Evolutionary conservation across 2,888 invertebrate genomes (phyloP).

Genomic region (Phortica magna): DNA sequence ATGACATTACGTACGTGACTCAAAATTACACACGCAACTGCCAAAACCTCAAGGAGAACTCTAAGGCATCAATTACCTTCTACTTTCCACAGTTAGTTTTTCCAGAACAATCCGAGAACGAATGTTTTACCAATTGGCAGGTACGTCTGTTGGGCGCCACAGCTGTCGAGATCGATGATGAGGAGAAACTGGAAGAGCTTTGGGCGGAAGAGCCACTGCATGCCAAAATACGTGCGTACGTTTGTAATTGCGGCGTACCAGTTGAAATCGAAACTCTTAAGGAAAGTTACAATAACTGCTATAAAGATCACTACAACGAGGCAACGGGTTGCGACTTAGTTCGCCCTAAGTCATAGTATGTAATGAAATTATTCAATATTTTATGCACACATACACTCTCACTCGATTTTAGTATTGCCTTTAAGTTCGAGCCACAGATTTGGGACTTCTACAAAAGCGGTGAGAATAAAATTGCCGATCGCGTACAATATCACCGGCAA

Average conservation of each 20-base stretch:
- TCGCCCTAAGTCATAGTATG: conserved; percentile 69
- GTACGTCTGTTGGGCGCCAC: conserved; percentile 70
- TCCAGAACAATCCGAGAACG: conserved; percentile 8
- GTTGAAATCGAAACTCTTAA: conserved; percentile 57
- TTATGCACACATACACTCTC: neutral
- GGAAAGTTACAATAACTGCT: conserved; percentile 59
- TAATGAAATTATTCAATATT: conserved; percentile 13
- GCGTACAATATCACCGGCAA: conserved; percentile 67
- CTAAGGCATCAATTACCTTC: conserved; percentile 65
- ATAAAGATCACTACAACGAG: neutral
- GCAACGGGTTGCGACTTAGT: conserved; percentile 51
- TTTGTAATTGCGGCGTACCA: conserved; percentile 71
- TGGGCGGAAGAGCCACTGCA: conserved; percentile 69
- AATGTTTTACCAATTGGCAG: conserved; percentile 59
- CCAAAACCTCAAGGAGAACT: conserved; percentile 64
- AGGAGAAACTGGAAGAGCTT: conserved; percentile 53
- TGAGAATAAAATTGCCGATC: conserved; percentile 68
- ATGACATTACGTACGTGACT: conserved; percentile 68
- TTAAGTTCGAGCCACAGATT: conserved; percentile 66
- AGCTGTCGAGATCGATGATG: conserved; percentile 65
- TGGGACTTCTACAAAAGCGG: conserved; percentile 75
- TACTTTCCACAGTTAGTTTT: conserved; percentile 50
- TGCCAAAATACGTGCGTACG: conserved; percentile 68
- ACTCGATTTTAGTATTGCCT: conserved; percentile 64
- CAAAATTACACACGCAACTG: conserved; percentile 72